Percentiles rank a stretch among this genome's conserved stretches.
These are phyloP conservation scores for Lethenteron reissneri DNA, from an alignment of 2,113 vertebrate species.

Conservation along the genomic window DNA sequence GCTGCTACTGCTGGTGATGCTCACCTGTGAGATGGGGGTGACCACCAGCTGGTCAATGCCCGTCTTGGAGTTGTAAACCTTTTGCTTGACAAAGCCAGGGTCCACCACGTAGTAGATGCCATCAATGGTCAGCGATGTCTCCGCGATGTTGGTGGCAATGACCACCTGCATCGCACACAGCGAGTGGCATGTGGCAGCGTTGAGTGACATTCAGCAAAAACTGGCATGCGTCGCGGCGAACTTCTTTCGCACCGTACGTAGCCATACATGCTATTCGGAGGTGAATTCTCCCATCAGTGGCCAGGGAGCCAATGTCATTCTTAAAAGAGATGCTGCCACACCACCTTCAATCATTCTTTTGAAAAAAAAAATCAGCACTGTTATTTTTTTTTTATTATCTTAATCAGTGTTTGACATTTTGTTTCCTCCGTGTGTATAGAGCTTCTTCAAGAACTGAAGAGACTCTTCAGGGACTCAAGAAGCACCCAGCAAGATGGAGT, in stretches of 20 bases:
- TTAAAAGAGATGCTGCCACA: neutral
- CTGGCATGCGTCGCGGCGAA: neutral
- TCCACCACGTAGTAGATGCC: slow-evolving; percentile 95
- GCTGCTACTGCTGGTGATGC: neutral
- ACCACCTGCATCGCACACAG: slow-evolving; percentile 38
- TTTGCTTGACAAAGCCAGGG: slow-evolving; percentile 92
- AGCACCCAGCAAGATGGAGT: too few relatives aligned
- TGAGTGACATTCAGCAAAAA: neutral
- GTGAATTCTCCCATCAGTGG: neutral
- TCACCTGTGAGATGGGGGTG: slow-evolving; percentile 87
- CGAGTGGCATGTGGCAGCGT: neutral
- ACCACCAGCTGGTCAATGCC: slow-evolving; percentile 95
- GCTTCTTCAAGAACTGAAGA: too few relatives aligned
- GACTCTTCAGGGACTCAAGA: too few relatives aligned
- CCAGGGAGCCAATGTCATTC: neutral
- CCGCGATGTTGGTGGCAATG: slow-evolving; percentile 89
- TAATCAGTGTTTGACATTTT: too few relatives aligned
- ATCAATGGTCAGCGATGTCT: slow-evolving; percentile 86
- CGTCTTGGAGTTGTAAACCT: slow-evolving; percentile 95
- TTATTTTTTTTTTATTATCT: too few relatives aligned
- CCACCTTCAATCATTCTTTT: too few relatives aligned
- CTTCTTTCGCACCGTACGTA: too few relatives aligned
- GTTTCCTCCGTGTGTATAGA: too few relatives aligned
- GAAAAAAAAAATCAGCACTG: too few relatives aligned
- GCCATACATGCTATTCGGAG: neutral